These are phyloP conservation scores for Whitmania pigra DNA, from an alignment of 1,140 invertebrate species.

Conservation along the genomic window DNA sequence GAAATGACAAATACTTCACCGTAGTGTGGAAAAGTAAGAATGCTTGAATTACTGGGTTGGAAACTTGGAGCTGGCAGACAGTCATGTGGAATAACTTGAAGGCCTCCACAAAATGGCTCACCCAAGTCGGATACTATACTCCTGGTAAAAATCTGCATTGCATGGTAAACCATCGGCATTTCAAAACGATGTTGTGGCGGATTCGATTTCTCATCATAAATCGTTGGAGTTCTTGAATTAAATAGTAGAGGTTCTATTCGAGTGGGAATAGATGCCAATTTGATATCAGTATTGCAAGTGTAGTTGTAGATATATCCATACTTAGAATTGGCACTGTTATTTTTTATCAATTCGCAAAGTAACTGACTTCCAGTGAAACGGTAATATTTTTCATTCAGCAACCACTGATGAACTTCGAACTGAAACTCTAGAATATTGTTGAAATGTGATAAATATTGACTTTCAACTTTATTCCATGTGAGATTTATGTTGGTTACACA, in stretches of 20 bases:
- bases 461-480: no score
- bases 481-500: no score
- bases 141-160: constrained; percentile 3
- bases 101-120: no score
- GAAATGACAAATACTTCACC: constrained; percentile 17
- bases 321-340: background rate
- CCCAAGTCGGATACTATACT: no score
- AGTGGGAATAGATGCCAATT: background rate
- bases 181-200: background rate
- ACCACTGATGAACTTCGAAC: no score
- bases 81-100: background rate
- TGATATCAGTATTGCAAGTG: background rate
- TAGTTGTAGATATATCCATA: background rate
- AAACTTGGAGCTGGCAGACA: background rate
- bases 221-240: background rate
- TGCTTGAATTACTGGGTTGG: background rate
- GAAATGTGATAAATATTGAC: no score
- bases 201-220: background rate
- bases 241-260: background rate
- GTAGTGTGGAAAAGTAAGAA: background rate
- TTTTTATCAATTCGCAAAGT: background rate
- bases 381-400: background rate
- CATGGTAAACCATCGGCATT: background rate
- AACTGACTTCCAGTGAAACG: background rate
- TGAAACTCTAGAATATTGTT: no score